phyloP scores from a whole-genome alignment of 2,113 vertebrate species.

The Campylomormyrus numenius region DNA sequence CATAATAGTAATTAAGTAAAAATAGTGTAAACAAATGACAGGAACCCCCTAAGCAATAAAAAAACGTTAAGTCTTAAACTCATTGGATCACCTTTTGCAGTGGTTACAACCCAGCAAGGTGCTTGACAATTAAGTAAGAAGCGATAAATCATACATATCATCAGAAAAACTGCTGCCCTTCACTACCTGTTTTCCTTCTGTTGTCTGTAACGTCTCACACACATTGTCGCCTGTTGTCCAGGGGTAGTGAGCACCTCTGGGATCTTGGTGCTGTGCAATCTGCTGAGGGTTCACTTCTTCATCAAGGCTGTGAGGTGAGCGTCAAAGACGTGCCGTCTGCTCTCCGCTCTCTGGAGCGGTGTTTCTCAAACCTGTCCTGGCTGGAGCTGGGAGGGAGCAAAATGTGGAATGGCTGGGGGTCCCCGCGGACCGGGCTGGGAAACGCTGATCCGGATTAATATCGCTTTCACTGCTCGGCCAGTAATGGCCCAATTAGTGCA shows the following conservation, averaged over 20 bases:
- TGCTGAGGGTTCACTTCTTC: constrained; percentile 71
- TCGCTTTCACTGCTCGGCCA: background rate
- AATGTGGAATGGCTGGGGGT: background rate
- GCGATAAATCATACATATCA: background rate
- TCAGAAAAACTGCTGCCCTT: background rate
- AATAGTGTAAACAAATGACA: background rate
- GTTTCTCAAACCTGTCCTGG: background rate
- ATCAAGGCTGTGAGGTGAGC: constrained; percentile 69
- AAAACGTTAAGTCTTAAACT: background rate
- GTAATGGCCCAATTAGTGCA: background rate
- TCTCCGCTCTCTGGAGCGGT: background rate
- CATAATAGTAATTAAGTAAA: background rate
- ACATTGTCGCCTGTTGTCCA: constrained; percentile 32
- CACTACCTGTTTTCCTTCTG: background rate
- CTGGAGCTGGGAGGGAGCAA: background rate
- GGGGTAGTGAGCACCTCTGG: constrained; percentile 74
- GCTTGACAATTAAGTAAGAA: background rate
- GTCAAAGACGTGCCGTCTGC: background rate
- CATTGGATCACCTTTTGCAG: background rate
- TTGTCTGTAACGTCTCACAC: background rate
- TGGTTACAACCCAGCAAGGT: background rate
- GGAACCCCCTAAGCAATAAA: background rate
- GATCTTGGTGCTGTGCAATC: constrained; percentile 65
- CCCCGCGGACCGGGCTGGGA: background rate
- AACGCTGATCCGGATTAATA: background rate